These are phyloP conservation scores for Neoarius graeffei DNA, from an alignment of 2,113 vertebrate genomes.

Conservation along the genomic window DNA sequence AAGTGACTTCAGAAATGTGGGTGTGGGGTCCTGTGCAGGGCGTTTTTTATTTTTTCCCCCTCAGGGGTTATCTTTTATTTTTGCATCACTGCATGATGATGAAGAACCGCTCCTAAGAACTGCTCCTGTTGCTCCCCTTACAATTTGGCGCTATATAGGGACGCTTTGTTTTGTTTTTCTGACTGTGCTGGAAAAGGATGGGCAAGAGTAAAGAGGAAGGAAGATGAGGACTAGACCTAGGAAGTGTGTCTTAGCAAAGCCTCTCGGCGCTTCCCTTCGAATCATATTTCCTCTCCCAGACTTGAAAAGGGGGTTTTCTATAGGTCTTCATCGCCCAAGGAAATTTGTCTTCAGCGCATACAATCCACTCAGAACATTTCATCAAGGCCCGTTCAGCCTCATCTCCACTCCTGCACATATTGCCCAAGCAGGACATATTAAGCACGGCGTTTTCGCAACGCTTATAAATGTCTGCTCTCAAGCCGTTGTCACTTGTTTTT, in stretches of 20 bases:
- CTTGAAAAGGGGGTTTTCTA: conserved; percentile 77
- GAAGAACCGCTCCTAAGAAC: conserved; percentile 32
- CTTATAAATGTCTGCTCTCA: conserved; percentile 31
- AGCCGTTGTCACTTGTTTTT: conserved; percentile 44
- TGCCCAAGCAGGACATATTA: conserved; percentile 42
- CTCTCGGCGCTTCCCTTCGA: conserved; percentile 55
- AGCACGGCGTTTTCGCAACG: not conserved
- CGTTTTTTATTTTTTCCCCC: conserved; percentile 49
- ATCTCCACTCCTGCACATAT: conserved; percentile 62
- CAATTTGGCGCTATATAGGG: not conserved
- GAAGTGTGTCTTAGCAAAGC: conserved; percentile 32
- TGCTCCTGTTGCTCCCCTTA: conserved; percentile 22
- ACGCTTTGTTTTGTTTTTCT: conserved; percentile 22
- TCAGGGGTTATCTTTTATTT: conserved; percentile 43
- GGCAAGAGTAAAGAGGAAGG: conserved; percentile 11
- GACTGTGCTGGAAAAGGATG: conserved; percentile 16
- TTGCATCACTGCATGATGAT: conserved; percentile 36
- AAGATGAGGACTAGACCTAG: conserved; percentile 14
- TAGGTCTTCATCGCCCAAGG: conserved; percentile 74
- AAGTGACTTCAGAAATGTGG: conserved; percentile 28
- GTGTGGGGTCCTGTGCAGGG: conserved; percentile 40
- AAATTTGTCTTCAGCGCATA: conserved; percentile 66
- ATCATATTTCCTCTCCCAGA: conserved; percentile 52
- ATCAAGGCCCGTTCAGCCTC: conserved; percentile 55
- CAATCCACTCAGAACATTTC: conserved; percentile 71